A percentile compares a stretch with the other conserved stretches of the same genome.
These are phyloP conservation scores for Crotophaga sulcirostris DNA, from an alignment of 2,113 vertebrate species.

Conservation along the genomic window DNA sequence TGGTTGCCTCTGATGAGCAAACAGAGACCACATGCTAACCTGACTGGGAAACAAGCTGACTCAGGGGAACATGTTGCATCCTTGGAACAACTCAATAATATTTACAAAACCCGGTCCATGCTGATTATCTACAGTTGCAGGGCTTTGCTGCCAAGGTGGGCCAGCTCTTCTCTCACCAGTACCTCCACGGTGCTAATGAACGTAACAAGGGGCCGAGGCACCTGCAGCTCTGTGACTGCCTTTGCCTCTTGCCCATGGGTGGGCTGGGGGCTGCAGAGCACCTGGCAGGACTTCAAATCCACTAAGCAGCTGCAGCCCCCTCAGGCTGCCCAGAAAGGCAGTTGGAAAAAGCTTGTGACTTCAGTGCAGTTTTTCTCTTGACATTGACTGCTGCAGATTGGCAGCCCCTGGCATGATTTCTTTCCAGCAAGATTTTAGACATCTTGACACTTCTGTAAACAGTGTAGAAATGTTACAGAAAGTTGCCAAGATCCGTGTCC, in stretches of 20 bases:
- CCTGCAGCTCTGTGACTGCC: not conserved
- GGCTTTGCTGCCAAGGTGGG: not conserved
- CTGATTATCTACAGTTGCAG: not conserved
- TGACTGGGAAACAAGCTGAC: constrained; percentile 14
- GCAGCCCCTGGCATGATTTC: not conserved
- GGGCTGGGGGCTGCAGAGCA: not conserved
- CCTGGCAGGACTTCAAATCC: not conserved
- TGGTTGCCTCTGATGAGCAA: not conserved
- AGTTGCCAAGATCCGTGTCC: not conserved
- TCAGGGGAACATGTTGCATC: not conserved
- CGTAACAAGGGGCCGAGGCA: accelerated
- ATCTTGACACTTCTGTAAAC: not conserved
- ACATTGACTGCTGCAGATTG: not conserved
- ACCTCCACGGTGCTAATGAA: not conserved
- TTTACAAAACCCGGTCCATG: not conserved
- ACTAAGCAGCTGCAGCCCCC: not conserved
- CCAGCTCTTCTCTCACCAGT: not conserved
- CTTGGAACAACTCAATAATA: constrained; percentile 32
- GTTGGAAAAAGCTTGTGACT: not conserved
- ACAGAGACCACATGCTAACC: constrained; percentile 5
- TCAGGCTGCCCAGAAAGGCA: not conserved
- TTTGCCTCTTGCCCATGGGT: not conserved
- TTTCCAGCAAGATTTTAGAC: not conserved
- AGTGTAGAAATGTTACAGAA: not conserved
- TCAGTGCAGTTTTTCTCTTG: not conserved